A percentile compares a stretch with the other conserved stretches of the same genome.
Conservation (phyloP, 2,797 vertebrate genomes). For the Premnoplex brunnescens region DNA sequence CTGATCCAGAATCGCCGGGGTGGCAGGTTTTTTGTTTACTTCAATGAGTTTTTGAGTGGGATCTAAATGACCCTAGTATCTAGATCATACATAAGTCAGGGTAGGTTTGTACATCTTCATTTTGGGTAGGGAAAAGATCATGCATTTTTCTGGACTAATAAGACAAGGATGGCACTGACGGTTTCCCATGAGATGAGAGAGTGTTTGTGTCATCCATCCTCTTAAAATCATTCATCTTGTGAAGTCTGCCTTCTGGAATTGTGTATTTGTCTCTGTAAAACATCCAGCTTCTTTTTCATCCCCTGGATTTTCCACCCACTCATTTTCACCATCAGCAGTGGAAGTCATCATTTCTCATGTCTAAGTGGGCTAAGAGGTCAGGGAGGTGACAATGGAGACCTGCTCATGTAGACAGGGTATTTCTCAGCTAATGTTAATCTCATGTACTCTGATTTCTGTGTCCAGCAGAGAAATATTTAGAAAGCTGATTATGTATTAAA, state of each 20-base stretch:
- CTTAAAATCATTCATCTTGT: neutral
- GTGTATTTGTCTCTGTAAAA: conserved; percentile 1
- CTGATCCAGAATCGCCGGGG: neutral
- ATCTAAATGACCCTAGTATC: neutral
- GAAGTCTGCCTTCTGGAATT: neutral
- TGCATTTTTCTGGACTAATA: neutral
- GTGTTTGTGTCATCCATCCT: neutral
- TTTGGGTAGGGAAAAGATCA: neutral
- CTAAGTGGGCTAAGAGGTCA: neutral
- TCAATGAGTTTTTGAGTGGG: neutral
- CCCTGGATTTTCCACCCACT: neutral
- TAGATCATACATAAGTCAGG: neutral
- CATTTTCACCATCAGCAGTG: neutral
- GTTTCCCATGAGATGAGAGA: neutral
- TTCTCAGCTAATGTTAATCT: conserved; percentile 7
- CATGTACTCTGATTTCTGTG: neutral
- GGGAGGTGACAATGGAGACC: neutral
- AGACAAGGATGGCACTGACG: neutral
- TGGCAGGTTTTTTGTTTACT: neutral
- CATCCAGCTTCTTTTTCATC: neutral
- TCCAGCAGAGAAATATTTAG: conserved; percentile 24
- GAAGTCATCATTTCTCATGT: neutral
- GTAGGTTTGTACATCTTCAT: neutral
- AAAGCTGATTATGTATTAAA: conserved; percentile 45
- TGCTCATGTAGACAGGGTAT: neutral